These are phyloP conservation scores for Papilio glaucus DNA, from an alignment of 1,140 invertebrate genomes.

Conservation along the genomic window DNA sequence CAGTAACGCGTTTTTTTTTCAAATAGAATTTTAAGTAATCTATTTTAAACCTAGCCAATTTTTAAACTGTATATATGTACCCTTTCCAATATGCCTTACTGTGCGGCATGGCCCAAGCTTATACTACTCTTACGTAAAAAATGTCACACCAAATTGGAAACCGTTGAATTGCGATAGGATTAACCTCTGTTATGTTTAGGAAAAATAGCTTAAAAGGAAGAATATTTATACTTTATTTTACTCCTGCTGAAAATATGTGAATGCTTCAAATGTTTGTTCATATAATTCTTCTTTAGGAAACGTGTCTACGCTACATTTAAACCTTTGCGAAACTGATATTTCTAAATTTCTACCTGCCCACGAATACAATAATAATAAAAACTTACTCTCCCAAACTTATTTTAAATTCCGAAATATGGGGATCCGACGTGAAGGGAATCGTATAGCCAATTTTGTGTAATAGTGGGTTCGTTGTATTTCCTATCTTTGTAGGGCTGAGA, in stretches of 20 bases:
- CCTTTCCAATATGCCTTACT: no score
- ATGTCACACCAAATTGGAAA: no score
- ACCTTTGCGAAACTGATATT: neutral
- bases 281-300: no score
- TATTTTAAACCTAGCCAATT: neutral
- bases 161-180: no score
- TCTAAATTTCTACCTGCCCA: slow-evolving; percentile 18
- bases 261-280: no score
- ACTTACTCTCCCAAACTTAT: slow-evolving; percentile 38
- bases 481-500: slow-evolving; percentile 70
- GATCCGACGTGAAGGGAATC: slow-evolving; percentile 55
- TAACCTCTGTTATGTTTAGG: no score
- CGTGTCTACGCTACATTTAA: no score
- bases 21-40: slow-evolving; percentile 21
- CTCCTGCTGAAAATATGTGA: no score
- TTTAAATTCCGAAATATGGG: slow-evolving; percentile 51
- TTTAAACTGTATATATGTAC: neutral
- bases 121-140: no score
- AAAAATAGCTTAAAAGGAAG: no score
- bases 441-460: slow-evolving; percentile 77
- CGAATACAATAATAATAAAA: slow-evolving; percentile 33
- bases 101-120: no score
- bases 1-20: slow-evolving; percentile 20
- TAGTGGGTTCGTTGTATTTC: slow-evolving; percentile 68
- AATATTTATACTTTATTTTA: no score